Evolutionary conservation across 2,888 invertebrate genomes (phyloP), one percentile per base, ranked within the genome.

Genomic region (Petrolisthes cinctipes): DNA sequence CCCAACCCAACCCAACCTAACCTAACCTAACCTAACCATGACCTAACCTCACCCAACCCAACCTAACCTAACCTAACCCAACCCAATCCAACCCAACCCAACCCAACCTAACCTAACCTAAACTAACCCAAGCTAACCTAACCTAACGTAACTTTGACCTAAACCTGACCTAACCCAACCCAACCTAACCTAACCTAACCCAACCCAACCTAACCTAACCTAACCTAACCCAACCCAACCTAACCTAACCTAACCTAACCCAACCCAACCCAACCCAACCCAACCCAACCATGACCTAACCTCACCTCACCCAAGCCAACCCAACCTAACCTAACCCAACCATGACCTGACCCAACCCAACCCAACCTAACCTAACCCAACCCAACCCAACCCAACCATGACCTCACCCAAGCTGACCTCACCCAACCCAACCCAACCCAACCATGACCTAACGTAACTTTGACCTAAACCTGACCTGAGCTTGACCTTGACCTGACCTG

Each of bases 131-230:
- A n/a, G n/a, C n/a, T n/a, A n/a, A n/a, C n/a, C n/a, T n/a, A n/a
- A n/a, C n/a, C n/a, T n/a, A n/a, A n/a, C n/a, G n/a, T n/a, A n/a
- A n/a, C n/a, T n/a, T n/a, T n/a, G n/a, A n/a, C n/a, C n/a, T 61
- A 61, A 61, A 61, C 66, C 66, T 61, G 14, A 61, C 66, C 66
- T 61, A 61, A 61, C 66, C 66, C 66, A 61, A 61, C 66, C 66
- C 66, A 61, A 61, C 7, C 14, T 14, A 61, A 61, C 66, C 66
- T 61, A 61, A 61, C 66, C 66, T 11, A 61, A 61, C 14, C n/a
- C n/a, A 61, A 61, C 66, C 66, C 66, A 61, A 14, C 14, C 66
- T 61, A 14, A 61, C 7, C 66, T 61, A 61, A 61, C 14, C 66
- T 61, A 61, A 61, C 7, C 66, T 61, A 61, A 61, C 66, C 9